phyloP scores from a whole-genome alignment of 2,888 invertebrate species.

The Sacculina carcini region DNA sequence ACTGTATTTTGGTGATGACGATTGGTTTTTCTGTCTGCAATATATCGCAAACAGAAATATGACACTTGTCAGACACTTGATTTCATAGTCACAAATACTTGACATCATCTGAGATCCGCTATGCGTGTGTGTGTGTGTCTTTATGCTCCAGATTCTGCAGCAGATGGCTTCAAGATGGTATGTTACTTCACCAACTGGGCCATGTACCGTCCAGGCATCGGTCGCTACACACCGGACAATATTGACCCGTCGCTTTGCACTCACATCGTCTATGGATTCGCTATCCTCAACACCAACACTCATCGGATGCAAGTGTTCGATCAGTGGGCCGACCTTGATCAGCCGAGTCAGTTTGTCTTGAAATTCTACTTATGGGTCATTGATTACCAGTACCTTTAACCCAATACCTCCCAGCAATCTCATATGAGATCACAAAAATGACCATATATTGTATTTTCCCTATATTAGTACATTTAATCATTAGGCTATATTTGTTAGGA shows the following conservation, averaged over 20 bases:
- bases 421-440: no score
- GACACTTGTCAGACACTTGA: no score
- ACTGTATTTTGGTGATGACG: no score
- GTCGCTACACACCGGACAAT: constrained; percentile 50
- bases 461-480: no score
- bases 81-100: no score
- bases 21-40: no score
- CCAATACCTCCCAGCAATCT: no score
- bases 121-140: constrained; percentile 50
- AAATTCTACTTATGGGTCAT: no score
- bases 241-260: constrained; percentile 65
- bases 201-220: constrained; percentile 32
- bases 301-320: constrained; percentile 59
- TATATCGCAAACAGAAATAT: no score
- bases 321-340: constrained; percentile 22
- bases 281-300: constrained; percentile 46
- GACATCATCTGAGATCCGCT: constrained; percentile 29
- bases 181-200: constrained; percentile 89
- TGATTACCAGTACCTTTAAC: no score
- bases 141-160: constrained; percentile 40
- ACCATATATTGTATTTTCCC: no score
- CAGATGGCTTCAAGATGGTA: constrained; percentile 33
- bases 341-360: constrained; percentile 26
- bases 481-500: no score
- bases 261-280: constrained; percentile 76